Percentiles rank a stretch among this genome's conserved stretches.
Conservation (phyloP, 2,113 vertebrate species). For the Cygnus buccinator region DNA sequence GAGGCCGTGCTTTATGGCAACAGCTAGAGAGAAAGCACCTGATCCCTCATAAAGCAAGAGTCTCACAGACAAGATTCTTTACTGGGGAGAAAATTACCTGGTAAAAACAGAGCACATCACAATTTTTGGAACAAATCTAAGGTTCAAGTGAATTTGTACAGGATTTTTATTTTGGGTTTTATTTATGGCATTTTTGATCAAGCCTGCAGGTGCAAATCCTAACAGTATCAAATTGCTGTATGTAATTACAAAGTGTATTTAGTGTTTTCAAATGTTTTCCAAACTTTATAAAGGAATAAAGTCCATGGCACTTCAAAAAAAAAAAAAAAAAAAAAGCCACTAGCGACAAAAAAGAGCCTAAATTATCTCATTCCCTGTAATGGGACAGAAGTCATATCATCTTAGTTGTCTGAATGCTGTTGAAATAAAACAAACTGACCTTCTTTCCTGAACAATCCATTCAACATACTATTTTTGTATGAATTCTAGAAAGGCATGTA, state of each 20-base stretch:
- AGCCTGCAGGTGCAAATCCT: background rate
- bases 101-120: background rate
- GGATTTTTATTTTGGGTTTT: background rate
- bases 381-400: background rate
- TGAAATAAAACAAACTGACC: slow-evolving; percentile 28
- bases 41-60: background rate
- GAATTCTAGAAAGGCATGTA: background rate
- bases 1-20: background rate
- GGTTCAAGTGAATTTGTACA: background rate
- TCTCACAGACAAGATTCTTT: background rate
- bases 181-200: background rate
- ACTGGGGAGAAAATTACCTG: background rate
- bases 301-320: background rate
- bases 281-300: background rate
- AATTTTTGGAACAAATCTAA: background rate
- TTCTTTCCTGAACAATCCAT: slow-evolving; percentile 5
- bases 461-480: background rate
- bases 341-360: background rate
- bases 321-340: background rate
- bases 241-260: background rate
- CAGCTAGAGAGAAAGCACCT: background rate
- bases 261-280: background rate
- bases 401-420: background rate
- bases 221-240: background rate
- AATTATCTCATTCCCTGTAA: background rate